phyloP scores from a whole-genome alignment of 2,113 vertebrate species.

The Coturnix japonica region DNA sequence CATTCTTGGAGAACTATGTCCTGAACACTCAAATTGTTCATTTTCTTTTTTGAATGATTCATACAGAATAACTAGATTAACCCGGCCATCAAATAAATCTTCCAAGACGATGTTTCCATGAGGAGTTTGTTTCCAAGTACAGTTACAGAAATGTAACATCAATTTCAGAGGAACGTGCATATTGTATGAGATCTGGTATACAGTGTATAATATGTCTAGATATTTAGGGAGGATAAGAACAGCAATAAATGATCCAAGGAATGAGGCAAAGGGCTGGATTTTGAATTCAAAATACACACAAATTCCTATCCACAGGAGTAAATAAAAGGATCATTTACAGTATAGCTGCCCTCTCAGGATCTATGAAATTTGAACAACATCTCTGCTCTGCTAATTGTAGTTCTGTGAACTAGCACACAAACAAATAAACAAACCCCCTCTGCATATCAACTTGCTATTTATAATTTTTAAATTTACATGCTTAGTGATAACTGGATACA shows the following conservation, averaged over 20 bases:
- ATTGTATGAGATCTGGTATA: background rate
- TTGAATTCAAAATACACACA: background rate
- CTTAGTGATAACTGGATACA: background rate
- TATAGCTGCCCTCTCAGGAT: background rate
- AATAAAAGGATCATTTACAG: background rate
- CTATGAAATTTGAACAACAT: background rate
- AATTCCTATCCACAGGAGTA: background rate
- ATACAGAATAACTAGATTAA: background rate
- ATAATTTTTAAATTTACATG: background rate
- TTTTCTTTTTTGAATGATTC: background rate
- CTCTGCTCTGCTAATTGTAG: background rate
- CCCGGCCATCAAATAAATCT: background rate
- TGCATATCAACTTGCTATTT: background rate
- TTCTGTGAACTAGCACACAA: background rate
- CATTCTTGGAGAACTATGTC: background rate
- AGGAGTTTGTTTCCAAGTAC: background rate
- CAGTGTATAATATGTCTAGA: background rate
- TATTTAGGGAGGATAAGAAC: background rate
- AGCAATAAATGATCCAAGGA: background rate
- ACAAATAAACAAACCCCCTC: background rate
- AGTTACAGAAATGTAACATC: background rate
- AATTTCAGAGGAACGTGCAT: background rate
- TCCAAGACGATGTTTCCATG: background rate
- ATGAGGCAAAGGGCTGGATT: background rate
- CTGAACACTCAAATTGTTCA: background rate